Evolutionary conservation across 2,113 vertebrate genomes (phyloP).

Genomic region (Pterocles gutturalis): DNA sequence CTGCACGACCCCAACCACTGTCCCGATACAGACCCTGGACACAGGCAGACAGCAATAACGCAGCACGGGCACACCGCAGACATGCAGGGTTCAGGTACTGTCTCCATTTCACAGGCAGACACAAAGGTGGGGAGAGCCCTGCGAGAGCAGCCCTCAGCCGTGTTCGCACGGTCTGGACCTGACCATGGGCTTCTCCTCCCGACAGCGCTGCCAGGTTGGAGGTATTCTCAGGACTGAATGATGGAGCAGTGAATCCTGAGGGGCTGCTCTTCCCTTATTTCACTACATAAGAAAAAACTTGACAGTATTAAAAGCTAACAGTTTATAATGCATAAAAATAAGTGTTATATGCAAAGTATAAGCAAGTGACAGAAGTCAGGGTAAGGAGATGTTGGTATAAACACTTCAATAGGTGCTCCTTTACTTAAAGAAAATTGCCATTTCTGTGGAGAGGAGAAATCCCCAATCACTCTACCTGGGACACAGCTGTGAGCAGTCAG

Average conservation of each 20-base stretch:
- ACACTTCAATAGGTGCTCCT: not conserved
- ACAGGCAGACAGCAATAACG: not conserved
- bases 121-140: not conserved
- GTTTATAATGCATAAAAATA: not conserved
- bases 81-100: rapidly evolving
- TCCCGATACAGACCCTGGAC: not conserved
- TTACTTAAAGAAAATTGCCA: not conserved
- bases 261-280: not conserved
- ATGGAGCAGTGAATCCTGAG: not conserved
- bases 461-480: not conserved
- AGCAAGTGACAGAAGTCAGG: not conserved
- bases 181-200: not conserved
- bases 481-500: not conserved
- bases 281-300: not conserved
- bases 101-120: not conserved
- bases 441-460: not conserved
- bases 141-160: no score
- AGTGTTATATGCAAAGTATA: not conserved
- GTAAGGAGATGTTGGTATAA: not conserved
- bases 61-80: not conserved
- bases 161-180: no score
- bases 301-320: not conserved
- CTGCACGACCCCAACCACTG: not conserved
- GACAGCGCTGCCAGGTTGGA: not conserved
- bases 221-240: not conserved